Evolutionary conservation across 2,888 invertebrate species (phyloP).

Genomic region (Drosophila histrio): DNA sequence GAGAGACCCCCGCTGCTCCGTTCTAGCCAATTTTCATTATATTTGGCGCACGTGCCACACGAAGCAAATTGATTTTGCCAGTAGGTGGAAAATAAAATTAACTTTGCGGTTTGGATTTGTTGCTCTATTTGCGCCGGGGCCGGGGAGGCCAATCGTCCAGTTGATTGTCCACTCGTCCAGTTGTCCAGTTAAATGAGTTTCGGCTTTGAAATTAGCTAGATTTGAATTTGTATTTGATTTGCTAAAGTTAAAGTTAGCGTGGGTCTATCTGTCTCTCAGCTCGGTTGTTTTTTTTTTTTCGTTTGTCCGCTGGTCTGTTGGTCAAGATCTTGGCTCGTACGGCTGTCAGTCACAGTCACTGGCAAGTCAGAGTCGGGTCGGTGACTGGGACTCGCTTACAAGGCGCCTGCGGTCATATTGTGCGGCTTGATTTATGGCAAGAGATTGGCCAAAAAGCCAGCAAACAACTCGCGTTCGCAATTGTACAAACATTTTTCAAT

Average conservation of each 20-base stretch:
- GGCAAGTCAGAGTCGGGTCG: conserved; percentile 53
- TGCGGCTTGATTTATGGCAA: conserved; percentile 75
- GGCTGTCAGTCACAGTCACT: conserved; percentile 76
- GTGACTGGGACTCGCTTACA: conserved; percentile 77
- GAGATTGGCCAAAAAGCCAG: conserved; percentile 64
- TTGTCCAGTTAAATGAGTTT: conserved; percentile 62
- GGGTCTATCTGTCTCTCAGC: conserved; percentile 41
- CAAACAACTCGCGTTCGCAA: conserved; percentile 61
- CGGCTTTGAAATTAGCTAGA: conserved; percentile 76
- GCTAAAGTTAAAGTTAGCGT: conserved; percentile 57
- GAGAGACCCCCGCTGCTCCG: conserved; percentile 7
- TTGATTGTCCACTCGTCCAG: conserved; percentile 11
- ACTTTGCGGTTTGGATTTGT: conserved; percentile 68
- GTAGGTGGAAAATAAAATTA: conserved; percentile 83
- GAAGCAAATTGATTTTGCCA: conserved; percentile 84
- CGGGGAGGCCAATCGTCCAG: conserved; percentile 20
- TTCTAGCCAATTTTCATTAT: conserved; percentile 70
- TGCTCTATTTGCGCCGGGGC: conserved; percentile 56
- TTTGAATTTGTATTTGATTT: conserved; percentile 79
- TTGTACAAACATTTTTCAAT: conserved; percentile 71
- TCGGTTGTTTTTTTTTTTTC: not conserved
- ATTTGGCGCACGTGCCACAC: conserved; percentile 84
- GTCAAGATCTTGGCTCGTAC: conserved; percentile 71
- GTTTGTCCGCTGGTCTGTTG: conserved; percentile 48
- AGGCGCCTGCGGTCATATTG: conserved; percentile 78